Percentiles rank a stretch among this genome's conserved stretches.
These are phyloP conservation scores for Acanthococcus lagerstroemiae DNA, from an alignment of 2,888 invertebrate species.

Conservation along the genomic window DNA sequence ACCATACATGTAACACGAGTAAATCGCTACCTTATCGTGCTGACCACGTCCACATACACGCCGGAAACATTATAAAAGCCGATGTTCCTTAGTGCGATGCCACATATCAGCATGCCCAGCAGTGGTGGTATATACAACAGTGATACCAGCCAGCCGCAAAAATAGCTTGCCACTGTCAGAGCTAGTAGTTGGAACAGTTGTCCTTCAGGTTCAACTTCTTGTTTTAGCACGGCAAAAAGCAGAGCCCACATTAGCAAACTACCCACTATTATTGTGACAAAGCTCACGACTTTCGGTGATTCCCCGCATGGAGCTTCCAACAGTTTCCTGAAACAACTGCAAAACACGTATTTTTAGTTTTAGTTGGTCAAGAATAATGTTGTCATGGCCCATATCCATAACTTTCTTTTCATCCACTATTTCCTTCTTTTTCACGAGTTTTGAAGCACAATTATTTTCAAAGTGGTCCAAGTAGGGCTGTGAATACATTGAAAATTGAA, in stretches of 20 bases:
- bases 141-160: slow-evolving; percentile 35
- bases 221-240: slow-evolving; percentile 35
- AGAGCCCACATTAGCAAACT: slow-evolving; percentile 33
- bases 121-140: slow-evolving; percentile 45
- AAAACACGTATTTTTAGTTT: no score
- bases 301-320: neutral
- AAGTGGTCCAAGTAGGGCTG: no score
- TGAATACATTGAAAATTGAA: no score
- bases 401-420: no score
- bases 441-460: no score
- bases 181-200: slow-evolving; percentile 36
- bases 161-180: slow-evolving; percentile 36
- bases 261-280: slow-evolving; percentile 8
- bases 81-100: slow-evolving; percentile 47
- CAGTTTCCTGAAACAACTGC: neutral
- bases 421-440: no score
- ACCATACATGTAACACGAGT: no score
- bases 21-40: neutral
- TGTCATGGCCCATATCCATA: no score
- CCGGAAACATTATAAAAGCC: slow-evolving; percentile 42
- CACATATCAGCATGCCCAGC: slow-evolving; percentile 53
- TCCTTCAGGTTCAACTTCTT: slow-evolving; percentile 36
- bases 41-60: slow-evolving; percentile 28
- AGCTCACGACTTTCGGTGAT: neutral
- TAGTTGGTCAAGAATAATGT: no score